These are phyloP conservation scores for Mormyrus iriodes DNA, from an alignment of 2,113 vertebrate genomes.

Conservation along the genomic window DNA sequence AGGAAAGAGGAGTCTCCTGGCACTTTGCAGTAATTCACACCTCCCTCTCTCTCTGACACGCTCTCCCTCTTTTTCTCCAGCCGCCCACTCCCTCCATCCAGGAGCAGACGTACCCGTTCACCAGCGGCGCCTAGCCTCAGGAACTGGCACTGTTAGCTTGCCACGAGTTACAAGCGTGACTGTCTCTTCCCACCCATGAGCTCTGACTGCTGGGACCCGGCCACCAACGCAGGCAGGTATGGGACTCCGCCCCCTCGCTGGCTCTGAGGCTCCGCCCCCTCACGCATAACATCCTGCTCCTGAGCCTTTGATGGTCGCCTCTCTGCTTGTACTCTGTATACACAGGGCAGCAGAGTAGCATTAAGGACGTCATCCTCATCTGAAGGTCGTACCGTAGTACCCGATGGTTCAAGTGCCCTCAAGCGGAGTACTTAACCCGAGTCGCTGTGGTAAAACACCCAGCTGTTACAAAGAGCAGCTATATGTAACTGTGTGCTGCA, in stretches of 20 bases:
- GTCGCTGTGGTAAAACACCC: not conserved
- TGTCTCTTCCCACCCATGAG: not conserved
- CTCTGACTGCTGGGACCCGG: not conserved
- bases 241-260: too few species aligned
- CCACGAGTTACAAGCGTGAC: too few species aligned
- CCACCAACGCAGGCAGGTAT: not conserved
- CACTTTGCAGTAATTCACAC: slow-evolving; percentile 24
- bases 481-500: not conserved
- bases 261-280: not conserved
- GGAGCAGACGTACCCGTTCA: not conserved
- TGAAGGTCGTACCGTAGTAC: not conserved
- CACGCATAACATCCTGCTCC: not conserved
- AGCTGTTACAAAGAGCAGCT: not conserved
- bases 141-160: not conserved
- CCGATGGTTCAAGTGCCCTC: not conserved
- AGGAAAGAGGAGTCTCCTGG: slow-evolving; percentile 14
- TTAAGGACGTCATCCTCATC: not conserved
- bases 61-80: not conserved
- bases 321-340: not conserved
- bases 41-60: slow-evolving; percentile 2
- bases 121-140: not conserved
- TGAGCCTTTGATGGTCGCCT: not conserved
- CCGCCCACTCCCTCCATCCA: not conserved
- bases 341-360: not conserved
- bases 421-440: not conserved